Evolutionary conservation across 1,140 invertebrate genomes (phyloP), one percentile per base, ranked within the genome.

Genomic region (Zaprionus tsacasi): DNA sequence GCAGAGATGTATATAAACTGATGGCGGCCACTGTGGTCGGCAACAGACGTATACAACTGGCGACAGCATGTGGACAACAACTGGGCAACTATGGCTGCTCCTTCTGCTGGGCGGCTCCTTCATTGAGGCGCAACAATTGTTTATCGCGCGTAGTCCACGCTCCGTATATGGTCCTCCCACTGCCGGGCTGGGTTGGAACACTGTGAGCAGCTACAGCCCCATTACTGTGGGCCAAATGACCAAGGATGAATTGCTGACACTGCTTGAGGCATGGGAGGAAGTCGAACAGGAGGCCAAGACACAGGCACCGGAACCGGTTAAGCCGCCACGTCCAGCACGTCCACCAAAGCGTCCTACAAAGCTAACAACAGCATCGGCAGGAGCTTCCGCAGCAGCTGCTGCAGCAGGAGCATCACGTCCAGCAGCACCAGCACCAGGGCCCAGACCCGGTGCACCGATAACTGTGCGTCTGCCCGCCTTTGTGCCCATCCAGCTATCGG

Each of bases 201-300:
- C 30, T 7, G 40, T 81, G 15, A 70, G 64, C 30, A 52, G 79
- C 57, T 78, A 75, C 35, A 86, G 63, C 35, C 79, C 87, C 13
- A 63, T 90, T 43, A 75, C 87, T 1, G 54, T 91, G 13, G 91
- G 91, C 1, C 88, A 88, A 13, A 92, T 92, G 72, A 78, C 70
- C 25, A 92, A 92, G 73, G 85, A 92, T 33, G 91, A 92, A 66
- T 59, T 92, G n/a, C 36, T 92, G 15, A 82, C 87, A 1, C 55
- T 92, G 45, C 73, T 92, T 45, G 88, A 92, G 54, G 91, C 91
- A 6, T 91, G 87, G 81, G 83, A 80, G 13, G 91, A 92, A 6
- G 88, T 83, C 0, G 91, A 92, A 7, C 70, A 65, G 12, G 73
- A 38, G 12, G 35, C 56, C 0, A 79, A 74, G 48, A 60, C 66